These are phyloP conservation scores for Phaenicophaeus curvirostris DNA, from an alignment of 2,797 vertebrate genomes.

Conservation along the genomic window DNA sequence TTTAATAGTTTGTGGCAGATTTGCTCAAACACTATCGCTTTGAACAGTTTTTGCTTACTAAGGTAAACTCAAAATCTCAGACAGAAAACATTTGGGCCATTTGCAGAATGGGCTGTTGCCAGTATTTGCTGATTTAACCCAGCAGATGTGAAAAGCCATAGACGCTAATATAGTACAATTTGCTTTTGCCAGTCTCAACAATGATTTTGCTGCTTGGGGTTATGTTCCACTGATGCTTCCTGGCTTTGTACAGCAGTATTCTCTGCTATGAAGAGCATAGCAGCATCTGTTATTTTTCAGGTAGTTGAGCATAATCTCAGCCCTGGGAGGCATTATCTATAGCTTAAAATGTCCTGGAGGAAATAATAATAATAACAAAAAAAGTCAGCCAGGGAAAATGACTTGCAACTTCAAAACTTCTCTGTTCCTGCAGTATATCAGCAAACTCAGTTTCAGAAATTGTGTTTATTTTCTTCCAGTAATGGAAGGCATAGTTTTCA, in stretches of 20 bases:
- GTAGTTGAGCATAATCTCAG: constrained; percentile 69
- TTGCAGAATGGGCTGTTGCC: constrained; percentile 40
- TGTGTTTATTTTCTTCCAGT: not conserved
- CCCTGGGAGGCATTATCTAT: constrained; percentile 59
- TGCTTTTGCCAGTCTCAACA: constrained; percentile 71
- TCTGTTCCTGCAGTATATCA: not conserved
- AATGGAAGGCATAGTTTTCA: not conserved
- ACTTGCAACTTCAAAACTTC: not conserved
- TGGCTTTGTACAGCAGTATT: constrained; percentile 35
- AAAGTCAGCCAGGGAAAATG: not conserved
- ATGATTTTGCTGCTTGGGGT: constrained; percentile 53
- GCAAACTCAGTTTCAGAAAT: not conserved
- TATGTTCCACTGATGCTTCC: constrained; percentile 55
- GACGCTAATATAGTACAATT: constrained; percentile 63
- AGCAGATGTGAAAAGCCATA: constrained; percentile 72
- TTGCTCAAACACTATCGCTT: not conserved
- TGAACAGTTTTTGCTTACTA: constrained; percentile 49
- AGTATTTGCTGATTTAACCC: constrained; percentile 51
- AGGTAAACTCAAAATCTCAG: constrained; percentile 45
- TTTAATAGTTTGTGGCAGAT: constrained; percentile 22
- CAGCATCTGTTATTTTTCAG: constrained; percentile 73
- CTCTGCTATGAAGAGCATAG: constrained; percentile 38
- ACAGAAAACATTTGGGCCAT: constrained; percentile 54
- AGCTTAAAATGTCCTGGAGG: constrained; percentile 47
- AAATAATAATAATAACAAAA: not conserved